Evolutionary conservation across 1,140 invertebrate genomes (phyloP), one percentile per base, ranked within the genome.

Genomic region (Aphelenchoides fujianensis): DNA sequence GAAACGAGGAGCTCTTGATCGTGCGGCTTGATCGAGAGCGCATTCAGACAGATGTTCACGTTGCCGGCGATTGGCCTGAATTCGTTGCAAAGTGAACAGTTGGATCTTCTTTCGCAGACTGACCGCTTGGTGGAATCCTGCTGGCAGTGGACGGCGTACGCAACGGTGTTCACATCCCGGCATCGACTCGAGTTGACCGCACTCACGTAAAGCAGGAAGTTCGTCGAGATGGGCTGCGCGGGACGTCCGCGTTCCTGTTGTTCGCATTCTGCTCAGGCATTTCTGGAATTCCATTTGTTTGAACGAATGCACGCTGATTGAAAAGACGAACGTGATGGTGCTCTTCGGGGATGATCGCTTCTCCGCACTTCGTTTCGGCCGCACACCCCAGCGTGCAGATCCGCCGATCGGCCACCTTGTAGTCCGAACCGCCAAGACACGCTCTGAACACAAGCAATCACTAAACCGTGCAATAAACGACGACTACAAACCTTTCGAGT

Each of bases 101-200:
- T 70, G n/a, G 30, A 66, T 2, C n/a, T 69, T 69, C 16, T 70
- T 12, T 2, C 7, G 3, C 12, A 59, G 19, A 54, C 19, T 16
- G 52, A 70, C 12, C 1, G 70, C 57, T 95, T 86, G 27, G 90
- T 90, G 1, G 90, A 89, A 86, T 99, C 96, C 85, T 97, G 94
- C 85, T 98, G 95, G 85, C 96, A 99, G 85, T 98, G 95, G 2
- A 94, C 94, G 12, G 96, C 96, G 87, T 98, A 98, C 0, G 95
- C 95, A 16, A 94, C 92, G 0, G 95, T 97, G 71, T 93, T 87
- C 0, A 91, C 91, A 68, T 92, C 91, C 57, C 90, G 89, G 86
- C 95, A 98, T 30, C 94, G 87, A 76, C 92, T 90, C 0, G 95
- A 95, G 81, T 94, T 90, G 81, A 93, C 89, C 0, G 95, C 94